Conservation (phyloP, 2,797 vertebrate species). For the Crocidura indochinensis region DNA sequence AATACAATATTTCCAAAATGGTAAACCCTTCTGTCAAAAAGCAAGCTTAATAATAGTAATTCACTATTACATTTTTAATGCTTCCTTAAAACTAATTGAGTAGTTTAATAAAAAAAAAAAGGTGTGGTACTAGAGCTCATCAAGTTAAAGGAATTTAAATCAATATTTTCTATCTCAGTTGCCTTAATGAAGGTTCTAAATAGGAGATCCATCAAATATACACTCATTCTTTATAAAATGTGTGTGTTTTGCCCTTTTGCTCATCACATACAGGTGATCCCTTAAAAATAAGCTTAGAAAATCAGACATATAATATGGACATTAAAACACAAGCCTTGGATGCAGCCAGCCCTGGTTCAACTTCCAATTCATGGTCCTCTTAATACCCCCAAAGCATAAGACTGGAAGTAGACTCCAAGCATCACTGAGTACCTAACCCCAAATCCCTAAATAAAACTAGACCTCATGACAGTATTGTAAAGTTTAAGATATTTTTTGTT, state of each 20-base stretch:
- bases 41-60: constrained; percentile 14
- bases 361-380: too few species aligned
- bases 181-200: constrained; percentile 55
- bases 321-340: too few species aligned
- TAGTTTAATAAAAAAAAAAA: constrained; percentile 23
- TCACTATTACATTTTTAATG: constrained; percentile 28
- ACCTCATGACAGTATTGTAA: constrained; percentile 38
- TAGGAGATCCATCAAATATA: background rate
- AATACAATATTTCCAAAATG: constrained; percentile 45
- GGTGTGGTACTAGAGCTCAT: constrained; percentile 22
- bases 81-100: constrained; percentile 54
- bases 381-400: too few species aligned
- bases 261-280: constrained; percentile 42
- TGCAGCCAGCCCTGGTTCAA: too few species aligned
- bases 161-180: constrained; percentile 38
- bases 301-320: too few species aligned
- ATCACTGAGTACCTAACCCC: too few species aligned
- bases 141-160: constrained; percentile 55
- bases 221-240: constrained; percentile 62
- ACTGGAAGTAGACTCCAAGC: too few species aligned
- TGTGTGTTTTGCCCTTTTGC: background rate
- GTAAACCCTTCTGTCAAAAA: constrained; percentile 27
- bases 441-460: too few species aligned
- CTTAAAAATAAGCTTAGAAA: constrained; percentile 30
- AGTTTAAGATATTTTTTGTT: background rate